Conservation (phyloP, 2,113 vertebrate genomes). For the Sterna hirundo region DNA sequence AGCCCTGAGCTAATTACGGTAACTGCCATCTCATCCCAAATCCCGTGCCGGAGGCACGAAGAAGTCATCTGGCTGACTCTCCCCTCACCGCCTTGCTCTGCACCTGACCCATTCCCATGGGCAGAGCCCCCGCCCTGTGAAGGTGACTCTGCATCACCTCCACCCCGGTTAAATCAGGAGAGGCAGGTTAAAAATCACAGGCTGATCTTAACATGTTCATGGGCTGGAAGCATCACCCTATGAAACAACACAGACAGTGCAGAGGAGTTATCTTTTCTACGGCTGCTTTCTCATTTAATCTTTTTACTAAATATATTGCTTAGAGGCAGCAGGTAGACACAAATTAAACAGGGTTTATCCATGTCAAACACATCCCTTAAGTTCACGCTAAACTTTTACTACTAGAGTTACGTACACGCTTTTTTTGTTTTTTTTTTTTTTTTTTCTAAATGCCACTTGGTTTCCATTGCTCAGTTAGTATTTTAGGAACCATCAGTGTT, state of each 20-base stretch:
- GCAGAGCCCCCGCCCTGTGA: neutral
- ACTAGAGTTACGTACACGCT: rapidly evolving
- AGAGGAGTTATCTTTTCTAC: neutral
- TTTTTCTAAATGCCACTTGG: neutral
- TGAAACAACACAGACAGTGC: neutral
- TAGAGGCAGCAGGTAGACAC: neutral
- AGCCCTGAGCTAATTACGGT: neutral
- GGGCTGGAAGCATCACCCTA: neutral
- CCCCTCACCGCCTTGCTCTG: neutral
- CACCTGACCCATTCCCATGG: neutral
- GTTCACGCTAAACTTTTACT: neutral
- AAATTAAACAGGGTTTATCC: neutral
- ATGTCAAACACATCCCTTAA: too few relatives aligned
- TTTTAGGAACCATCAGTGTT: neutral
- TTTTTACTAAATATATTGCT: neutral
- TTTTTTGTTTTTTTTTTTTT: neutral
- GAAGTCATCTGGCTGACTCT: neutral
- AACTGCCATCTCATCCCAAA: neutral
- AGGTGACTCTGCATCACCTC: neutral
- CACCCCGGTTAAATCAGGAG: too few relatives aligned
- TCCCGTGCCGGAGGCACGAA: neutral
- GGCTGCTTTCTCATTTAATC: neutral
- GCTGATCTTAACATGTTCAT: rapidly evolving
- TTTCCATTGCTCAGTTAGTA: neutral
- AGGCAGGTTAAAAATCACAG: neutral